Percentiles rank a stretch among this genome's conserved stretches.
These are phyloP conservation scores for Reinhardtius hippoglossoides DNA, from an alignment of 2,113 vertebrate species.

Conservation along the genomic window DNA sequence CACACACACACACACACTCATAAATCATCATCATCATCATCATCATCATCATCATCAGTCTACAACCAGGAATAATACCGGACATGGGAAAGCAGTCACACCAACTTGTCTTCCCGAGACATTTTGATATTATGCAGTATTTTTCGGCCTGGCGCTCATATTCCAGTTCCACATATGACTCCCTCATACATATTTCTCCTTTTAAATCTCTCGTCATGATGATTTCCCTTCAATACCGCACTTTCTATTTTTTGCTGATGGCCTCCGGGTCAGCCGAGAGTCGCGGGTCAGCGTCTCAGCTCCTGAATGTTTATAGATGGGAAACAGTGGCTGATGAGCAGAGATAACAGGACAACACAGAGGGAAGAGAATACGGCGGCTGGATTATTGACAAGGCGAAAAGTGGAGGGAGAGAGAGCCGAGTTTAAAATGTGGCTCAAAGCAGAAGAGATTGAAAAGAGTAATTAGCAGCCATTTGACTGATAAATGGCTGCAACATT, in stretches of 20 bases:
- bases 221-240: slow-evolving; percentile 38
- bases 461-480: slow-evolving; percentile 86
- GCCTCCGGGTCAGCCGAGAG: slow-evolving; percentile 62
- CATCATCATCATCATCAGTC: neutral
- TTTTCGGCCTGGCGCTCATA: neutral
- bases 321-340: slow-evolving; percentile 55
- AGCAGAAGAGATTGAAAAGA: slow-evolving; percentile 86
- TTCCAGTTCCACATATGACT: neutral
- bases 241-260: slow-evolving; percentile 14
- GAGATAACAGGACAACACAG: slow-evolving; percentile 58
- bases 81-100: slow-evolving; percentile 3
- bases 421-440: slow-evolving; percentile 68
- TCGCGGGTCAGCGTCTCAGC: slow-evolving; percentile 64
- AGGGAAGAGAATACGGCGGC: slow-evolving; percentile 10
- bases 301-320: slow-evolving; percentile 67
- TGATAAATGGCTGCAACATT: slow-evolving; percentile 86
- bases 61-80: slow-evolving; percentile 3
- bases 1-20: slow-evolving; percentile 18
- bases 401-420: slow-evolving; percentile 33
- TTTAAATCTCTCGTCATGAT: slow-evolving; percentile 16
- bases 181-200: neutral
- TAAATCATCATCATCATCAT: too few species aligned
- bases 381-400: slow-evolving; percentile 61
- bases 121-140: neutral
- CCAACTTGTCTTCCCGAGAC: neutral